Conservation (phyloP, 2,888 invertebrate genomes). For the Macrophya annulata region DNA sequence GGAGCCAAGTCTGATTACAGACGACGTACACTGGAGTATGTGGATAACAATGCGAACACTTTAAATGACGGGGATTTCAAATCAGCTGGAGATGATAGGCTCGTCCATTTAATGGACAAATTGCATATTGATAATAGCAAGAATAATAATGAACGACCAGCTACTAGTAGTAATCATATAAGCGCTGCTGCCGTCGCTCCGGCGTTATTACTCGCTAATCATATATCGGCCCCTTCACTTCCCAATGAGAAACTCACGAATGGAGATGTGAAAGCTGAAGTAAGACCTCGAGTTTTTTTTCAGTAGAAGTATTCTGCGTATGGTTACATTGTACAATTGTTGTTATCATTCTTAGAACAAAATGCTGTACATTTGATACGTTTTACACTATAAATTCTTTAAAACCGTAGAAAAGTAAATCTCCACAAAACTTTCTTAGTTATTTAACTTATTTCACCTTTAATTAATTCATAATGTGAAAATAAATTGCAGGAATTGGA, state of each 20-base stretch:
- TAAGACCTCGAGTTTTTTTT: constrained; percentile 58
- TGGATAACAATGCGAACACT: constrained; percentile 80
- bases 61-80: constrained; percentile 70
- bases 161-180: constrained; percentile 68
- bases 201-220: constrained; percentile 73
- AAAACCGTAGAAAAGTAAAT: neutral
- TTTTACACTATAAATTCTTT: constrained; percentile 34
- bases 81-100: constrained; percentile 70
- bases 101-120: constrained; percentile 74
- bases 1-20: constrained; percentile 77
- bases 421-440: neutral
- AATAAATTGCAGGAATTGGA: constrained; percentile 61
- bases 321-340: neutral
- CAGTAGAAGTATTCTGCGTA: neutral
- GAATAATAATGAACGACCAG: constrained; percentile 66
- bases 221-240: constrained; percentile 68
- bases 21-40: constrained; percentile 77
- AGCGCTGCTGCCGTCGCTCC: constrained; percentile 72
- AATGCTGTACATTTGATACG: constrained; percentile 19
- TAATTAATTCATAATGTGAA: neutral
- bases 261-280: constrained; percentile 72
- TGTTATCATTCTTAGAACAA: constrained; percentile 9
- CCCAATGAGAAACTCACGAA: constrained; percentile 70
- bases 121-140: constrained; percentile 73
- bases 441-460: neutral